Percentiles rank a stretch among this genome's conserved stretches.
These are phyloP conservation scores for Theocolax elegans DNA, from an alignment of 1,140 invertebrate genomes.

Conservation along the genomic window DNA sequence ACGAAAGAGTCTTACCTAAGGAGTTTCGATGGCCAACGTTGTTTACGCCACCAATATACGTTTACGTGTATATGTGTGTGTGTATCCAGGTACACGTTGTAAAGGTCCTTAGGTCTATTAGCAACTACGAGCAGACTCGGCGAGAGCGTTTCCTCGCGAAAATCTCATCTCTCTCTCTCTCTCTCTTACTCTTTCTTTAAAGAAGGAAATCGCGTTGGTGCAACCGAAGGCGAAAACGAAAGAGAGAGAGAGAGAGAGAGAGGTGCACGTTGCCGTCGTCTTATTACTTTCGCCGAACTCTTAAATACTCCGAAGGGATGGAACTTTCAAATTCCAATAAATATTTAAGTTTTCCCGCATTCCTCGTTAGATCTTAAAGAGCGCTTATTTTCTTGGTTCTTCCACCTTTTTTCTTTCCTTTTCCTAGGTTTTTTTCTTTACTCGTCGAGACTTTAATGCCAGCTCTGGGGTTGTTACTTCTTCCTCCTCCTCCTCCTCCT, in stretches of 20 bases:
- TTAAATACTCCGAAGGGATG: constrained; percentile 57
- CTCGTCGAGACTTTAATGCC: constrained; percentile 18
- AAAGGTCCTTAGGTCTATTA: constrained; percentile 47
- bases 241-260: no score
- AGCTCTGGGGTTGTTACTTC: not conserved
- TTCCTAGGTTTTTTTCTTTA: constrained; percentile 20
- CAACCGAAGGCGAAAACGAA: no score
- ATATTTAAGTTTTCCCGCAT: constrained; percentile 59
- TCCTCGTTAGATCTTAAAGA: constrained; percentile 43
- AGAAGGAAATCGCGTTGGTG: no score
- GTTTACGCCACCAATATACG: no score
- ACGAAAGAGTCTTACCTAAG: not conserved
- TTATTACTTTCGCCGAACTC: constrained; percentile 61
- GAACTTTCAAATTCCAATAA: constrained; percentile 65
- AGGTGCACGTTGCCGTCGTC: constrained; percentile 40
- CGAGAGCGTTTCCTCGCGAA: not conserved
- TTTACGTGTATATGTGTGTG: not conserved
- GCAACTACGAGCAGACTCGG: constrained; percentile 39
- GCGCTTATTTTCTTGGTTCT: constrained; percentile 22
- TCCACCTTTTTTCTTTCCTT: not conserved
- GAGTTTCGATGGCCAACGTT: not conserved
- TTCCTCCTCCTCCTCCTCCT: no score
- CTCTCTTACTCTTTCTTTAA: no score
- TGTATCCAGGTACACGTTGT: no score
- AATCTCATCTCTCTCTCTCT: not conserved